Conservation (phyloP, 2,888 invertebrate genomes). For the Neoascia interrupta region DNA sequence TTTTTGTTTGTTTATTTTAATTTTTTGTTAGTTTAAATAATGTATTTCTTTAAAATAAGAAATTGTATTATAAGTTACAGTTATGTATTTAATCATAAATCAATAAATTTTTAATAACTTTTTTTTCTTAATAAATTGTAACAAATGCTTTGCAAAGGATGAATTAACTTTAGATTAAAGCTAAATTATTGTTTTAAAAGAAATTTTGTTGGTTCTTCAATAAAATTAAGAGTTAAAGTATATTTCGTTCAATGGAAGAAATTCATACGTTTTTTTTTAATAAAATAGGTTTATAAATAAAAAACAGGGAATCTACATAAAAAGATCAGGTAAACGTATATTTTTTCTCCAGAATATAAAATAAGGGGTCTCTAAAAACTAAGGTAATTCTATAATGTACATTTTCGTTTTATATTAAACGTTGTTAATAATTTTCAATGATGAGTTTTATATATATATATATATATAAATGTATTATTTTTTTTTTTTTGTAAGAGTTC, state of each 20-base stretch:
- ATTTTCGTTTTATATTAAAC: conserved; percentile 37
- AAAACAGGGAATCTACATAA: conserved; percentile 32
- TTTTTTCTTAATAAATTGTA: conserved; percentile 62
- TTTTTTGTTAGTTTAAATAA: conserved; percentile 57
- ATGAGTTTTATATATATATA: background rate
- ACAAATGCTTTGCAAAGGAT: conserved; percentile 67
- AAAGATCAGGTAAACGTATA: conserved; percentile 32
- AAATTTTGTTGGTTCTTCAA: conserved; percentile 42
- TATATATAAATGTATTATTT: too few relatives aligned
- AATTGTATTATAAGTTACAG: conserved; percentile 70
- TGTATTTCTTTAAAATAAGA: conserved; percentile 71
- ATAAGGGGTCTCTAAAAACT: conserved; percentile 31
- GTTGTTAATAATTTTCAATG: conserved; percentile 43
- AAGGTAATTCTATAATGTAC: conserved; percentile 50
- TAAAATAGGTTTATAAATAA: conserved; percentile 39
- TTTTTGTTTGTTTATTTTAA: conserved; percentile 53
- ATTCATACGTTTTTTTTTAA: conserved; percentile 8
- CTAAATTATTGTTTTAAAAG: conserved; percentile 37
- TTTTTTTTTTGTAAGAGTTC: conserved; percentile 26
- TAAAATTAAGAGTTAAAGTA: conserved; percentile 31
- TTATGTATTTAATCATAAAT: conserved; percentile 51
- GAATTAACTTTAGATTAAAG: conserved; percentile 60
- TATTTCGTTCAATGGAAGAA: too few relatives aligned
- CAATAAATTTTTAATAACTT: conserved; percentile 59
- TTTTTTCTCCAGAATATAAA: conserved; percentile 46